Base-by-base conservation (phyloP, 1,140 invertebrate species). In the Papilio polyxenes region DNA sequence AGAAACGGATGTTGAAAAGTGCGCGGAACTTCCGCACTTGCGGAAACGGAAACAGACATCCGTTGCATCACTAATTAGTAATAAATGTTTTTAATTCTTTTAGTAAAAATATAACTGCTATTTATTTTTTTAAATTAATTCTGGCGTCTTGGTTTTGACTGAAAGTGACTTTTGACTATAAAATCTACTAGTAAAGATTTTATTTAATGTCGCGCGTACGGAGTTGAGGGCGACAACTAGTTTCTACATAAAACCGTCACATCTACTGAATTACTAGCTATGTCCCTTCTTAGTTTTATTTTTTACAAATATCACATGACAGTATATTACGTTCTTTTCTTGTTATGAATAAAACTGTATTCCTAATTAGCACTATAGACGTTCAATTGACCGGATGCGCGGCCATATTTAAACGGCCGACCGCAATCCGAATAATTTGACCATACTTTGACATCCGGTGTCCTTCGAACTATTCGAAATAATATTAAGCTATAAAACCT, bases 381-480 rank as follows among this genome's bases (percentile, higher is more conserved):
- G 81, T 81, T 88, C 87, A 89, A 90, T 90, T 90, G 89, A 90
- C 91, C 92, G 91, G 91, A 92, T 91, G 85, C 84, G 83, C 79
- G 59, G 85, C 87, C 89, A 90, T 91, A 84, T 90, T 92, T 90
- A 88, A 87, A 90, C 84, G 85, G 20, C 79, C 80, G 83, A 89
- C 89, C 87, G 89, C 88, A 87, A 89, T 89, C 87, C 87, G 84
- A 89, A 90, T 88, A 91, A 91, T 91, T 90, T 86, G 82, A 88
- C 84, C 87, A 86, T 85, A 89, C 82, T 90, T 72, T 86, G 87
- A 89, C 89, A 92, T 93, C 92, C 92, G 90, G 85, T 88, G 90
- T 89, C 92, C 90, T 92, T 91, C 89, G 82, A 74, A 75, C 56
- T 82, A 79, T 84, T 49, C 82, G 77, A 82, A 81, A 82, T 51